phyloP scores from a whole-genome alignment of 2,888 invertebrate species.

The Aspidapion aeneum region DNA sequence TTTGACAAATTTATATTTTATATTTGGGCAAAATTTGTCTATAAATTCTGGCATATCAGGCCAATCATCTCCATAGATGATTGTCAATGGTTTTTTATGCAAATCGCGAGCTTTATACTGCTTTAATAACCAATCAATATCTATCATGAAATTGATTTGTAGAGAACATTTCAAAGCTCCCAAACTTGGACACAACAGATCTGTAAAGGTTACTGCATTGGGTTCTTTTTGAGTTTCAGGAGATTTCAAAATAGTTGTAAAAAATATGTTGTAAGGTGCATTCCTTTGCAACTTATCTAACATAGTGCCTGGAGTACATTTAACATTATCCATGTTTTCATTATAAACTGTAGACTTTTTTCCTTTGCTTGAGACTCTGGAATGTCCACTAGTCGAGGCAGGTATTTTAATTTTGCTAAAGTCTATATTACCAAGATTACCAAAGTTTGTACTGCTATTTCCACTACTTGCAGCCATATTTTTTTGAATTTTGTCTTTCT shows the following conservation, averaged over 20 bases:
- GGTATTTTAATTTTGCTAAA: too few relatives aligned
- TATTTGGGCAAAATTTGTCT: slow-evolving; percentile 56
- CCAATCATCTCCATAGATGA: slow-evolving; percentile 73
- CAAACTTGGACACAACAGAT: slow-evolving; percentile 73
- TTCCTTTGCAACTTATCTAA: slow-evolving; percentile 61
- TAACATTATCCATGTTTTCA: neutral
- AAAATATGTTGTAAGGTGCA: slow-evolving; percentile 72
- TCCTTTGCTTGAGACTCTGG: slow-evolving; percentile 47
- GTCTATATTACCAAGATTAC: too few relatives aligned
- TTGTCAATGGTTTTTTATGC: slow-evolving; percentile 63
- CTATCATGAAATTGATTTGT: slow-evolving; percentile 94
- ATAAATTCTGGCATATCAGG: slow-evolving; percentile 48
- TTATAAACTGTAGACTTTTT: slow-evolving; percentile 50
- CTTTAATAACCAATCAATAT: slow-evolving; percentile 82
- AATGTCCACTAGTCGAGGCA: neutral
- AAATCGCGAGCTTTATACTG: slow-evolving; percentile 79
- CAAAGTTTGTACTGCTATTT: too few relatives aligned
- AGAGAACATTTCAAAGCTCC: slow-evolving; percentile 70
- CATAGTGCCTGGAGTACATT: slow-evolving; percentile 52
- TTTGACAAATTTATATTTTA: slow-evolving; percentile 63
- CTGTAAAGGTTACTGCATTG: slow-evolving; percentile 68
- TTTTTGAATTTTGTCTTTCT: too few relatives aligned
- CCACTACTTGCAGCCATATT: too few relatives aligned
- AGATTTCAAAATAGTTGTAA: slow-evolving; percentile 66
- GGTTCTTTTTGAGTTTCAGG: slow-evolving; percentile 61